These are phyloP conservation scores for Aspidiotus rigidus DNA, from an alignment of 2,888 invertebrate genomes.

Conservation along the genomic window DNA sequence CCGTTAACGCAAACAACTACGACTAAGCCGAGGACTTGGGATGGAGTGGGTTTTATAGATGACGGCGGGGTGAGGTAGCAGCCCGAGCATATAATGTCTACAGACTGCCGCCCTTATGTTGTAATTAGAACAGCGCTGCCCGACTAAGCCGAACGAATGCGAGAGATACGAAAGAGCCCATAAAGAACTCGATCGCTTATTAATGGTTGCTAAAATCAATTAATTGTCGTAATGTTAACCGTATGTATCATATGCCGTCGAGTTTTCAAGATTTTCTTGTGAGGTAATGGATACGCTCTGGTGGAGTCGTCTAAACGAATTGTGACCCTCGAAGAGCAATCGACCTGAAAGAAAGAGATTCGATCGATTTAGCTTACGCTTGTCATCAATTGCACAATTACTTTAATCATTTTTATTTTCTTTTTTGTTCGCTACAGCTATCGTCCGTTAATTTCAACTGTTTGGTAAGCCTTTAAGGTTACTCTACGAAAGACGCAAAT, in stretches of 20 bases:
- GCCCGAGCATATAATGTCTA: not conserved
- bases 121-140: constrained; percentile 4
- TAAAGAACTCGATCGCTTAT: not conserved
- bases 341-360: not conserved
- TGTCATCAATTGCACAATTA: not conserved
- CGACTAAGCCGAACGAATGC: not conserved
- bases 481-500: too few species aligned
- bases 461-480: too few species aligned
- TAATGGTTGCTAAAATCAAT: not conserved
- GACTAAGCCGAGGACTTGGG: not conserved
- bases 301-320: not conserved
- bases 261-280: not conserved
- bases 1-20: not conserved
- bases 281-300: constrained; percentile 4
- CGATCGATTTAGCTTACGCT: not conserved
- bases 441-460: too few species aligned
- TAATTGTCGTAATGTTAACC: not conserved
- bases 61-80: not conserved
- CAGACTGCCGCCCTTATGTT: not conserved
- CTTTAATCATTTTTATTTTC: too few species aligned
- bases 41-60: not conserved
- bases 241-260: not conserved
- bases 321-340: constrained; percentile 2
- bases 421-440: too few species aligned
- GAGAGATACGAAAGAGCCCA: not conserved